Conservation (phyloP, 2,113 vertebrate species). For the Pterocles gutturalis region DNA sequence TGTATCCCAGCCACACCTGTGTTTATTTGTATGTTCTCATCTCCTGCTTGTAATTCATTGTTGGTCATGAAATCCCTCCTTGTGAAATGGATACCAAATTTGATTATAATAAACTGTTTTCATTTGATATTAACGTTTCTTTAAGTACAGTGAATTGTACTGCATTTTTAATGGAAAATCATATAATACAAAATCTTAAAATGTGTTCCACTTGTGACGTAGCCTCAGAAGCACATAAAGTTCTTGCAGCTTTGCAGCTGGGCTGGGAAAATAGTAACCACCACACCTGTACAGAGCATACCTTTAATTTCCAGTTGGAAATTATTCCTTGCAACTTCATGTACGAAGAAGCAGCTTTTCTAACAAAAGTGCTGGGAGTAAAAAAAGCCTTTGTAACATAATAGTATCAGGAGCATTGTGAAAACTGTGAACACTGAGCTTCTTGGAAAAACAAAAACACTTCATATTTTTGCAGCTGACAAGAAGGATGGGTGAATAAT, state of each 20-base stretch:
- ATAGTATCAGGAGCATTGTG: neutral
- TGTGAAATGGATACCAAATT: neutral
- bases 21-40: neutral
- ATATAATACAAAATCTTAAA: neutral
- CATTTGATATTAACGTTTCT: neutral
- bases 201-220: neutral
- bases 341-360: neutral
- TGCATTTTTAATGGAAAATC: neutral
- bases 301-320: neutral
- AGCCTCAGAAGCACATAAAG: neutral
- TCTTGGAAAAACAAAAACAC: neutral
- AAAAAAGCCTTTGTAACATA: neutral
- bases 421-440: neutral
- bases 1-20: neutral
- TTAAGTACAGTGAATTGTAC: neutral
- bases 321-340: neutral
- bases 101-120: neutral
- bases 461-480: neutral
- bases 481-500: neutral
- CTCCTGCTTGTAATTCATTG: neutral
- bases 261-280: neutral
- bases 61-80: neutral
- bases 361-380: neutral
- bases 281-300: neutral
- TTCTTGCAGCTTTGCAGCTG: neutral